phyloP scores from a whole-genome alignment of 2,797 vertebrate genomes.

The Capromys pilorides region DNA sequence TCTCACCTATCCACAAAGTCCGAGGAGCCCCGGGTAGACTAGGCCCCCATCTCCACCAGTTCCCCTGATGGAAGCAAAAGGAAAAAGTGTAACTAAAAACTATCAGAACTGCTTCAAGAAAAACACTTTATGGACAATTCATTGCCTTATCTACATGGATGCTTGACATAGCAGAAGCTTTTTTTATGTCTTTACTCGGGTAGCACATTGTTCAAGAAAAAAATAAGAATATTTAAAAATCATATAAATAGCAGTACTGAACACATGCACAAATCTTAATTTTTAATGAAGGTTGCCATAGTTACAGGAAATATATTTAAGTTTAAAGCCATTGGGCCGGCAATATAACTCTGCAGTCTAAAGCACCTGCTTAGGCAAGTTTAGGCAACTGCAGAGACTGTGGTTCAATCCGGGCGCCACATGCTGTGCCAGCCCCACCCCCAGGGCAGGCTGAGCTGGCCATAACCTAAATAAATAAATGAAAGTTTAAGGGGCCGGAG shows the following conservation, averaged over 20 bases:
- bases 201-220: conserved; percentile 28
- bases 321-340: background rate
- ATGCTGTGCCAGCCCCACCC: no score
- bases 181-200: conserved; percentile 27
- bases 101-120: background rate
- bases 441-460: no score
- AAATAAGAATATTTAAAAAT: background rate
- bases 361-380: no score
- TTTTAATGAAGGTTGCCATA: background rate
- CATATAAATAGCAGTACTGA: background rate
- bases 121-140: conserved; percentile 43
- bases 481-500: no score
- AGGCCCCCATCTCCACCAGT: background rate
- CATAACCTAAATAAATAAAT: no score
- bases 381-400: no score
- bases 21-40: background rate
- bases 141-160: conserved; percentile 26
- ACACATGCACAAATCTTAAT: background rate
- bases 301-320: conserved; percentile 42
- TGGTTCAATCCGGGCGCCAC: no score
- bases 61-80: background rate
- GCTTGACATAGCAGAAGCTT: conserved; percentile 9
- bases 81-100: background rate
- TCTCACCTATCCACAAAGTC: background rate
- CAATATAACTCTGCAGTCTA: no score